phyloP scores from a whole-genome alignment of 2,797 vertebrate species.

The Fistularia tabacaria region DNA sequence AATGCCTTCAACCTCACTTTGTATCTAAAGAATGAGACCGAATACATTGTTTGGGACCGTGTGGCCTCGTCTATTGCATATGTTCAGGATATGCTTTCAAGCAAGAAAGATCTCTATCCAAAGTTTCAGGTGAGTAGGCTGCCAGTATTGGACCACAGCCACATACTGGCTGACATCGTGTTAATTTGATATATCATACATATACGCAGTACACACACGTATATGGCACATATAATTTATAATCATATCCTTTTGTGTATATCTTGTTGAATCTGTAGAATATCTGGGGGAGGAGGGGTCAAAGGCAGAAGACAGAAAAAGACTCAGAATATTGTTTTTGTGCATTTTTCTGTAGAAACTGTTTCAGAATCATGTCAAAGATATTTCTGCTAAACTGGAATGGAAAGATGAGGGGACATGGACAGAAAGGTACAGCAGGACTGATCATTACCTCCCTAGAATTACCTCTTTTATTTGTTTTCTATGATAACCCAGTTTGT shows the following conservation, averaged over 20 bases:
- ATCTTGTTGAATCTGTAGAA: too few species aligned
- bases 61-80: slow-evolving; percentile 80
- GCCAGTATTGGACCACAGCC: not conserved
- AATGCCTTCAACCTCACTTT: slow-evolving; percentile 80
- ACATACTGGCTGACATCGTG: too few species aligned
- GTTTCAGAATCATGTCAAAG: slow-evolving; percentile 75
- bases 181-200: too few species aligned
- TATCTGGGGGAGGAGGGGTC: too few species aligned
- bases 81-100: slow-evolving; percentile 83
- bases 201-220: too few species aligned
- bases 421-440: slow-evolving; percentile 70
- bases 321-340: not conserved
- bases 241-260: too few species aligned
- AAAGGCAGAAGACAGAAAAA: too few species aligned
- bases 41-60: slow-evolving; percentile 86
- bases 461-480: not conserved
- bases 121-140: slow-evolving; percentile 79
- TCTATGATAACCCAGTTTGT: not conserved
- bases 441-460: not conserved
- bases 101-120: slow-evolving; percentile 73
- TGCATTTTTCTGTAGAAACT: slow-evolving; percentile 73
- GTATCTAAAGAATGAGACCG: slow-evolving; percentile 80
- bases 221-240: too few species aligned
- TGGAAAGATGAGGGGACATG: slow-evolving; percentile 83
- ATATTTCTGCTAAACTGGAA: slow-evolving; percentile 58